phyloP scores from a whole-genome alignment of 2,113 vertebrate genomes.

The Melanerpes formicivorus region DNA sequence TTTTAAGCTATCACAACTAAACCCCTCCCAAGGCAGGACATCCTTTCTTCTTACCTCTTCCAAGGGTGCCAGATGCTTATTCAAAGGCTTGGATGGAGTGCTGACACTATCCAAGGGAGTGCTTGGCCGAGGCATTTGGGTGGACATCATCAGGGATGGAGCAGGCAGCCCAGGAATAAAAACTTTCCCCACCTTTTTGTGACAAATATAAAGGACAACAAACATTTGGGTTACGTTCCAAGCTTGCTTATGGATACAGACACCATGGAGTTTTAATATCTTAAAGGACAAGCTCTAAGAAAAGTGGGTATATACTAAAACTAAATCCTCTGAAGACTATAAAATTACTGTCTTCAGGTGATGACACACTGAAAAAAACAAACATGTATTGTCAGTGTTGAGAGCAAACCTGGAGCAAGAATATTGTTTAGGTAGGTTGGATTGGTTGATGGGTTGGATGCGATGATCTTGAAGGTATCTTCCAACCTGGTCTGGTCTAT shows the following conservation, averaged over 20 bases:
- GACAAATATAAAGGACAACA: not conserved
- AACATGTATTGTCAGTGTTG: not conserved
- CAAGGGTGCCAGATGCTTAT: constrained; percentile 84
- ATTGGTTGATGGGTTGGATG: too few relatives aligned
- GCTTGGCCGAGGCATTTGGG: constrained; percentile 80
- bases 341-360: not conserved
- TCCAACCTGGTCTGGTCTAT: too few relatives aligned
- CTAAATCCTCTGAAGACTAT: not conserved
- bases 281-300: not conserved
- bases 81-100: constrained; percentile 85
- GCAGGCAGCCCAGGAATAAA: constrained; percentile 90
- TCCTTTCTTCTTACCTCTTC: constrained; percentile 82
- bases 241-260: not conserved
- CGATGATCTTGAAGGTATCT: too few relatives aligned
- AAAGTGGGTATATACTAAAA: not conserved
- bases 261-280: not conserved
- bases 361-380: not conserved
- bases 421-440: too few relatives aligned
- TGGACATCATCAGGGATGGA: constrained; percentile 84
- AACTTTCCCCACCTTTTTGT: constrained; percentile 91
- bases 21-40: not conserved
- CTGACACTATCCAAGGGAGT: constrained; percentile 84
- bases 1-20: not conserved
- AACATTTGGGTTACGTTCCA: not conserved
- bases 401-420: not conserved